Evolutionary conservation across 1,140 invertebrate species (phyloP), one percentile per base, ranked within the genome.

Genomic region (Trachymyrmex cornetzi): DNA sequence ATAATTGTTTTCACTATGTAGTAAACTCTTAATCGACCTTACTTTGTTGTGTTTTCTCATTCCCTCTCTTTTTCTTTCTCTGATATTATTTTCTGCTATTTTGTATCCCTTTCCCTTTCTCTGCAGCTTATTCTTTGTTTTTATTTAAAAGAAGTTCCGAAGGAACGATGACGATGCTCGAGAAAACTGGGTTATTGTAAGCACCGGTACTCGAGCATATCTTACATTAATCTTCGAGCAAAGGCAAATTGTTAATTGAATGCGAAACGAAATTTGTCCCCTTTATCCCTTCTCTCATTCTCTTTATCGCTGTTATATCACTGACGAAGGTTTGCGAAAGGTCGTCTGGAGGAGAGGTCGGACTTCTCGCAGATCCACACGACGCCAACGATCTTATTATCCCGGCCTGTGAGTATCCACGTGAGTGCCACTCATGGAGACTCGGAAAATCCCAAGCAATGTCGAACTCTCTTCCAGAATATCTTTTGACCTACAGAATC

Each of bases 171-270:
- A 74, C 63, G 61, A 67, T 81, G 85, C 90, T 93, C 85, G 87
- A 91, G 90, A 89, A 92, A 94, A 94, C 94, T 87, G 86, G 94
- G 93, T 94, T 95, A 94, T 93, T 92, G 87, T 91, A 91, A 94
- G 94, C 92, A 91, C 91, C 91, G 91, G 93, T 85, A 87, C 92
- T 93, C 91, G 88, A 93, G 88, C 90, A 92, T 6, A 34, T 94
- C 88, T 94, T 92, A 93, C 89, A 91, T 90, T 92, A 92, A 88
- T 93, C 87, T 91, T 89, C 86, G 80, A 85, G 92, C 91, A 93
- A 94, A 94, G 91, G 91, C 92, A 92, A 94, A 94, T 94, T 92
- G 91, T 94, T 94, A 94, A 94, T 94, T 94, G 91, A 94, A 93
- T 90, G 85, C 85, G 87, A 50, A 50, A 77, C 61, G 57, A 81